A percentile compares a stretch with the other conserved stretches of the same genome.
phyloP scores from a whole-genome alignment of 2,888 invertebrate species.

The Drosophila aldrichi region DNA sequence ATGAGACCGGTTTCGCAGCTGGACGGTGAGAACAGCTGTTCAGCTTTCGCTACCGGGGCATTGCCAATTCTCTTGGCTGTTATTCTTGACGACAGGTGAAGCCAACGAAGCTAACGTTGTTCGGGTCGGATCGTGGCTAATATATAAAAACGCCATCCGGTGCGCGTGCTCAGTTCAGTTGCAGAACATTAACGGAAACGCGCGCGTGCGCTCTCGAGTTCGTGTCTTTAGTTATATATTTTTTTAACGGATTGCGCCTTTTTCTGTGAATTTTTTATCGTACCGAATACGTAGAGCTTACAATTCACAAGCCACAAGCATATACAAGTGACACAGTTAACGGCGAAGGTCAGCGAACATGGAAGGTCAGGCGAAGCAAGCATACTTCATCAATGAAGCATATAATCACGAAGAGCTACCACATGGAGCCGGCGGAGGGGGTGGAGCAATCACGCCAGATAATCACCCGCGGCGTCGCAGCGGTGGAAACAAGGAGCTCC shows the following conservation, averaged over 20 bases:
- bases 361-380: slow-evolving; percentile 76
- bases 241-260: slow-evolving; percentile 8
- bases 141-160: slow-evolving; percentile 72
- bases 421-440: slow-evolving; percentile 38
- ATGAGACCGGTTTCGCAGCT: slow-evolving; percentile 71
- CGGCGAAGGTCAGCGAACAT: slow-evolving; percentile 47
- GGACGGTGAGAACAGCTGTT: slow-evolving; percentile 64
- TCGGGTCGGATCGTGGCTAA: slow-evolving; percentile 29
- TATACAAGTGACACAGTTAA: slow-evolving; percentile 56
- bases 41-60: slow-evolving; percentile 73
- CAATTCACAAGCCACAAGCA: neutral
- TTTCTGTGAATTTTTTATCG: slow-evolving; percentile 63
- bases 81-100: slow-evolving; percentile 48
- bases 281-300: slow-evolving; percentile 20
- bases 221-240: slow-evolving; percentile 22
- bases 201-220: slow-evolving; percentile 63
- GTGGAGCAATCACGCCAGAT: slow-evolving; percentile 20
- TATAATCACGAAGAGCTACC: slow-evolving; percentile 67
- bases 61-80: slow-evolving; percentile 43
- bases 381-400: slow-evolving; percentile 78
- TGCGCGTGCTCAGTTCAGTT: slow-evolving; percentile 78
- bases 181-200: slow-evolving; percentile 75
- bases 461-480: slow-evolving; percentile 78
- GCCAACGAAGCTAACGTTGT: slow-evolving; percentile 53
- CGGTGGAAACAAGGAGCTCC: slow-evolving; percentile 77